These are phyloP conservation scores for Dorcus parallelipipedus DNA, from an alignment of 2,888 invertebrate genomes.

Conservation along the genomic window DNA sequence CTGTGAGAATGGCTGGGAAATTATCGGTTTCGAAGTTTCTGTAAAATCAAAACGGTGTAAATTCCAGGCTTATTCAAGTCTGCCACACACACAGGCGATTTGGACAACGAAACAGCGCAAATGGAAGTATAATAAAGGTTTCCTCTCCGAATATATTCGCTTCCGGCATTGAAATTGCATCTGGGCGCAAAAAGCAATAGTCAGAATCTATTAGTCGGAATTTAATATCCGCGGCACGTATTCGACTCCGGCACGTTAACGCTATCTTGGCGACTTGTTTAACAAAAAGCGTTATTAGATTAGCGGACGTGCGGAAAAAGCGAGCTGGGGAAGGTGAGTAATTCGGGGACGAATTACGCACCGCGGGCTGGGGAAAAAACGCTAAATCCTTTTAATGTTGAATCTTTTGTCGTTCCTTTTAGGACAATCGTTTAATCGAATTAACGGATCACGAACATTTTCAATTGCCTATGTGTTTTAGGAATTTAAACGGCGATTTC, in stretches of 20 bases:
- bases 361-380: conserved; percentile 26
- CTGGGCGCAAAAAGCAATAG: conserved; percentile 28
- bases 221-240: conserved; percentile 30
- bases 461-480: conserved; percentile 22
- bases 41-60: too few species aligned
- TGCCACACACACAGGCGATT: conserved; percentile 27
- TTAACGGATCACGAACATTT: conserved; percentile 23
- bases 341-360: conserved; percentile 26
- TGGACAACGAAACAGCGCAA: conserved; percentile 24
- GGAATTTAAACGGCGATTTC: conserved; percentile 10
- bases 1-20: too few species aligned
- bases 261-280: conserved; percentile 22
- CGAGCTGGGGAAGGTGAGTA: too few species aligned
- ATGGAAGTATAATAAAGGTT: conserved; percentile 30
- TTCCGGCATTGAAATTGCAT: conserved; percentile 27
- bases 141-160: conserved; percentile 28
- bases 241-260: conserved; percentile 24
- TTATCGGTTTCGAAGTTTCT: too few species aligned
- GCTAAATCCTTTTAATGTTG: conserved; percentile 28
- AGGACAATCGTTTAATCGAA: conserved; percentile 29
- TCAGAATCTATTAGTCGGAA: conserved; percentile 31
- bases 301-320: conserved; percentile 24
- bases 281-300: conserved; percentile 27
- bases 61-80: conserved; percentile 33
- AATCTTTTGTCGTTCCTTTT: conserved; percentile 25